Percentiles rank a stretch among this genome's conserved stretches.
phyloP scores from a whole-genome alignment of 2,797 vertebrate species.

The Scomberomorus guttatus region DNA sequence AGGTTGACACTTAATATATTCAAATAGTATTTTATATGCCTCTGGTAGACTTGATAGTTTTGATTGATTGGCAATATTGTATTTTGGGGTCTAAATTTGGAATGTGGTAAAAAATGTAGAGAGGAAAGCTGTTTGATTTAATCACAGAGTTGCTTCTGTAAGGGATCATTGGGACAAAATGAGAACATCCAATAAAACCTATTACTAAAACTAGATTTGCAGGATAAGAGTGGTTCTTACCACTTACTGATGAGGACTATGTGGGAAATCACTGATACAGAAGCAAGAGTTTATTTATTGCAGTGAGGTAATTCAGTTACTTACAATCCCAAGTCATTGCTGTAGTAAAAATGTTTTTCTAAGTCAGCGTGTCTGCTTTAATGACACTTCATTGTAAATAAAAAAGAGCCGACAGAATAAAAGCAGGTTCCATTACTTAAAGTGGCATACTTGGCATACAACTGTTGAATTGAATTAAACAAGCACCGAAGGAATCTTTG shows the following conservation, averaged over 20 bases:
- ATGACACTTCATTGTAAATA: conserved; percentile 54
- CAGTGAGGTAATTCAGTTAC: conserved; percentile 42
- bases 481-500: conserved; percentile 16
- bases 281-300: conserved; percentile 42
- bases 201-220: background rate
- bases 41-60: conserved; percentile 26
- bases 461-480: conserved; percentile 52
- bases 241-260: background rate
- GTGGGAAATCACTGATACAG: conserved; percentile 24
- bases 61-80: conserved; percentile 32
- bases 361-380: conserved; percentile 49
- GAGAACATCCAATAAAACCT: conserved; percentile 2
- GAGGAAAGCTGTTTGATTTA: conserved; percentile 3
- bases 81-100: conserved; percentile 10
- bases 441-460: conserved; percentile 54
- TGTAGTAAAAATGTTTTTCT: conserved; percentile 54
- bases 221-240: background rate
- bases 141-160: background rate
- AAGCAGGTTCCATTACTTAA: conserved; percentile 57
- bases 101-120: background rate
- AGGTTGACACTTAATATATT: conserved; percentile 4
- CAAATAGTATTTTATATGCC: conserved; percentile 2
- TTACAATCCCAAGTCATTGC: conserved; percentile 36
- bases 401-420: conserved; percentile 43
- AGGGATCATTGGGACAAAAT: conserved; percentile 28